Base-by-base conservation (phyloP, 2,888 invertebrate species). In the Caenorhabditis imperialis region DNA sequence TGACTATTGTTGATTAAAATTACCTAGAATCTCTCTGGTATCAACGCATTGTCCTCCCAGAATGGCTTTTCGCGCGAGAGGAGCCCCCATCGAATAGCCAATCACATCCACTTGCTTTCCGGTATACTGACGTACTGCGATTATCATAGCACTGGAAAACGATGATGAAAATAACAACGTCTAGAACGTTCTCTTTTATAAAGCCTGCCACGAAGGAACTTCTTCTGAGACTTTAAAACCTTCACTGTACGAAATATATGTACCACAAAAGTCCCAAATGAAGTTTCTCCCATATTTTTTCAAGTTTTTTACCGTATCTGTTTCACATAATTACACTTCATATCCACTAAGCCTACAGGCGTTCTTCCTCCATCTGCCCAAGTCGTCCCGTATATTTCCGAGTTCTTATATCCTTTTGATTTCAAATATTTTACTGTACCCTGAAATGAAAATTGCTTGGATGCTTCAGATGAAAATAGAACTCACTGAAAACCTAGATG, bases 1-100 rank as follows among this genome's bases (percentile, higher is more conserved):
- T 12, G 18, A 30, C 22, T n/a, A 51, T 8, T 4, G 3, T 3
- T 4, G n/a, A 23, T 7, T 33, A 22, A 4, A n/a, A 37, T 51
- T 23, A 77, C 85, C 85, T 12, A 85, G 54, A 35, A 85, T 82
- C 65, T 84, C 81, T 30, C 83, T 50, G 2, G 82, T 83, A 44
- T 84, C 84, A 0, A 83, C 82, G 61, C 84, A 85, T 23, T 83
- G 80, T 30, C 85, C 85, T 44, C 85, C 85, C 18, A 85, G 69
- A 69, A 85, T 85, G 3, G 83, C 83, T 47, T 83, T 83, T 20
- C 87, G 57, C 0, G 86, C 86, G n/a, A 87, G 37, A 8, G 87
- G 86, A 7, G 83, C 74, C n/a, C 87, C 87, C 87, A 87, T 87
- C 0, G 85, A 85, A 67, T 87, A 87, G 0, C 86, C 87, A 18